A percentile compares a stretch with the other conserved stretches of the same genome.
These are phyloP conservation scores for Idaea aversata DNA, from an alignment of 2,888 invertebrate genomes.

Conservation along the genomic window DNA sequence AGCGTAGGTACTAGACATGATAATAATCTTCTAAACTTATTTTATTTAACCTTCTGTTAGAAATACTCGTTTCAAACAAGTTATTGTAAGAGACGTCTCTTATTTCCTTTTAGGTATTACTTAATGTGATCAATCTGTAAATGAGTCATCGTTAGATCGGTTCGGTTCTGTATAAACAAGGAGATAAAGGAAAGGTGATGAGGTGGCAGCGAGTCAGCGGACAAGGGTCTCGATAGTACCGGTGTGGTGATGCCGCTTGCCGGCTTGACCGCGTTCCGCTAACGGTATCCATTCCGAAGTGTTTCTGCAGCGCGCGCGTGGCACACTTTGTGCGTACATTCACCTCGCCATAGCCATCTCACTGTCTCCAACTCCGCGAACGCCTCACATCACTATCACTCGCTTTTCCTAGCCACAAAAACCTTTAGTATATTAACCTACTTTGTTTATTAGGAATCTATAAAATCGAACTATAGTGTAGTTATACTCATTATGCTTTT, in stretches of 20 bases:
- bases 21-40: background rate
- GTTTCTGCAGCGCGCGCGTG: constrained; percentile 75
- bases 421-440: background rate
- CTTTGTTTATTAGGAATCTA: background rate
- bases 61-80: background rate
- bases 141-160: constrained; percentile 1
- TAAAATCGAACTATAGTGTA: no score
- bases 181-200: constrained; percentile 45
- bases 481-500: background rate
- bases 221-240: constrained; percentile 47
- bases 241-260: constrained; percentile 56
- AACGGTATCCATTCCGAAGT: constrained; percentile 77
- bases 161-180: background rate
- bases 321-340: constrained; percentile 78
- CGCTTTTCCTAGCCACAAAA: background rate
- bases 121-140: background rate
- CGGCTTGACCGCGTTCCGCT: constrained; percentile 77
- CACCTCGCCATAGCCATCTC: constrained; percentile 75
- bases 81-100: background rate
- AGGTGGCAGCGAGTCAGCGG: constrained; percentile 43
- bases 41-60: background rate
- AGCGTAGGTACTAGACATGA: background rate
- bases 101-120: background rate
- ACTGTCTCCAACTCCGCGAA: constrained; percentile 41
- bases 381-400: background rate